Evolutionary conservation across 1,140 invertebrate species (phyloP), one percentile per base, ranked within the genome.

Genomic region (Lepidurus packardi): DNA sequence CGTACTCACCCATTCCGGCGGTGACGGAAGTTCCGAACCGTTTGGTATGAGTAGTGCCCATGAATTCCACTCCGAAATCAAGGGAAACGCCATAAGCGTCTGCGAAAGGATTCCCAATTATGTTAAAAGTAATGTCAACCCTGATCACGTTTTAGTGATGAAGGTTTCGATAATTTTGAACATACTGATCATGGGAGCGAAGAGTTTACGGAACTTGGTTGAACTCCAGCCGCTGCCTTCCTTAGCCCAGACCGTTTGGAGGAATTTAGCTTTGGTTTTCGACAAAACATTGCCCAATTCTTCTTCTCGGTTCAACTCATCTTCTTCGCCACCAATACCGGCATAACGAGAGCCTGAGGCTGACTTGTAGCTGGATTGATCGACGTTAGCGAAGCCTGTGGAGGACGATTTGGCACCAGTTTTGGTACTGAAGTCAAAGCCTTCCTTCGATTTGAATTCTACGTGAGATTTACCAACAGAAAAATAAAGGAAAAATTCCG

Each of bases 1-100:
- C 78, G 43, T 78, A 75, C 34, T 73, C 73, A 11, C 73, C 78
- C 34, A 75, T 44, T 74, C 73, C 78, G 25, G 43, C 43, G 41
- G 73, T 44, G 13, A 78, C 43, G 1, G 78, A 78, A 7, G 73
- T 74, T n/a, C 78, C 78, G 43, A 44, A 78, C 0, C 16, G 41
- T 47, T 73, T 73, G 44, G 78, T 25, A n/a, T 45, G 74, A 34
- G 43, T 45, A 16, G 24, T 78, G 16, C 78, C 78, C 11, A 44
- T 42, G 8, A 78, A 75, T 21, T 78, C 78, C 11, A 74, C 41
- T 6, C 42, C 16, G n/a, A 74, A 47, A 21, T 78, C 78, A 8
- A 78, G 11, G 53, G 78, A 74, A 47, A 74, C 47, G 21, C 78
- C 78, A 1, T 25, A 21, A 24, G 78, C 73, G 13, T 78, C 53